phyloP scores from a whole-genome alignment of 2,797 vertebrate species.

The Carcharodon carcharias region DNA sequence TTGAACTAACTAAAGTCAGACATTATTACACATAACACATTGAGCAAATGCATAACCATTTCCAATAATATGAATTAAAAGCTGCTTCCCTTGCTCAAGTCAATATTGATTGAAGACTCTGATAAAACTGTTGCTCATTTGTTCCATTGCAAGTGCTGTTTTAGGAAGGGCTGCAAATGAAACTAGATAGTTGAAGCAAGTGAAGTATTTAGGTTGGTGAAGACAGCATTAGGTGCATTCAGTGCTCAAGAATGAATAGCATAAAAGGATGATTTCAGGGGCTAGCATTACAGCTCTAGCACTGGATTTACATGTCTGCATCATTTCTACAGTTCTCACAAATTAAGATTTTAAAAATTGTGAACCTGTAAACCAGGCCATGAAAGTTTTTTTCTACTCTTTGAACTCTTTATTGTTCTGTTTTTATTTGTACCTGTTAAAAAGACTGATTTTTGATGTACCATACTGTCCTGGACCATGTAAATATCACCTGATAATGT shows the following conservation, averaged over 20 bases:
- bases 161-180: constrained; percentile 33
- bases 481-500: constrained; percentile 77
- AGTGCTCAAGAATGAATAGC: neutral
- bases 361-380: constrained; percentile 75
- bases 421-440: constrained; percentile 81
- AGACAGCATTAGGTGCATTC: constrained; percentile 29
- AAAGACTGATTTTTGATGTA: constrained; percentile 66
- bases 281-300: constrained; percentile 9
- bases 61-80: constrained; percentile 13
- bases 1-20: constrained; percentile 26
- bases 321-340: constrained; percentile 68
- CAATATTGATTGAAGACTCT: neutral
- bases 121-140: constrained; percentile 24
- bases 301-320: constrained; percentile 44
- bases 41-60: neutral
- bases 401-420: constrained; percentile 88
- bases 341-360: constrained; percentile 64
- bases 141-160: constrained; percentile 19
- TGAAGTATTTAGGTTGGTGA: constrained; percentile 17
- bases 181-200: constrained; percentile 18
- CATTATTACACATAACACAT: neutral
- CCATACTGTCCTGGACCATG: constrained; percentile 79
- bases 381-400: constrained; percentile 82
- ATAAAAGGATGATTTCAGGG: constrained; percentile 18
- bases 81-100: neutral